phyloP scores from a whole-genome alignment of 2,113 vertebrate genomes.

The Neotoma lepida region DNA sequence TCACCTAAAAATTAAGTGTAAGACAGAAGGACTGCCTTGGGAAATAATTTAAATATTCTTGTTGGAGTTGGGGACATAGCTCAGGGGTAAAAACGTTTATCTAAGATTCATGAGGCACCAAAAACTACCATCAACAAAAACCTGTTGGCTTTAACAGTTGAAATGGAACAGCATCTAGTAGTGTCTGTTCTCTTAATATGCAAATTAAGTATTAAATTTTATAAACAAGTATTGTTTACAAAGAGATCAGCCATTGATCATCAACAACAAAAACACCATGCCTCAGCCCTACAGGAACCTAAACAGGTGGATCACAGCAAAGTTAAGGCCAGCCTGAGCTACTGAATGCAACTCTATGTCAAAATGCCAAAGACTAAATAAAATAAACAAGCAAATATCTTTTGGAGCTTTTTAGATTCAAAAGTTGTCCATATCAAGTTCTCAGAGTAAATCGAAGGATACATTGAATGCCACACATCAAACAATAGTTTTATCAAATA shows the following conservation, averaged over 20 bases:
- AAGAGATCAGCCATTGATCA: neutral
- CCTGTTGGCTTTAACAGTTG: neutral
- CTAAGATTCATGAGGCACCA: neutral
- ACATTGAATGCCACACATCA: neutral
- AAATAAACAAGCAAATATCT: neutral
- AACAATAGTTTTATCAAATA: conserved; percentile 14
- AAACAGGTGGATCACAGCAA: neutral
- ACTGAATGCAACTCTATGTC: neutral
- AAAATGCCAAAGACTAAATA: neutral
- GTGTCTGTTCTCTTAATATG: neutral
- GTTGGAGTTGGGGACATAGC: neutral
- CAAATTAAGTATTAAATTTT: neutral
- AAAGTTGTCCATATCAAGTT: neutral
- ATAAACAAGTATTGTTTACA: neutral
- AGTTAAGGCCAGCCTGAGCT: neutral
- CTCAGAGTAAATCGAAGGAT: neutral
- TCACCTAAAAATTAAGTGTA: neutral
- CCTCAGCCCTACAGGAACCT: neutral
- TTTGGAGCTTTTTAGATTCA: neutral
- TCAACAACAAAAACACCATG: neutral
- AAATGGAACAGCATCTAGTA: neutral
- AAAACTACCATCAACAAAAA: neutral
- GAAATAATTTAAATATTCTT: conserved; percentile 10
- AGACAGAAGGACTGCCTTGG: neutral
- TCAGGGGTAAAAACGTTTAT: neutral